Percentiles rank a stretch among this genome's conserved stretches.
Evolutionary conservation across 2,888 invertebrate genomes (phyloP).

Genomic region (Tubulanus polymorphus): DNA sequence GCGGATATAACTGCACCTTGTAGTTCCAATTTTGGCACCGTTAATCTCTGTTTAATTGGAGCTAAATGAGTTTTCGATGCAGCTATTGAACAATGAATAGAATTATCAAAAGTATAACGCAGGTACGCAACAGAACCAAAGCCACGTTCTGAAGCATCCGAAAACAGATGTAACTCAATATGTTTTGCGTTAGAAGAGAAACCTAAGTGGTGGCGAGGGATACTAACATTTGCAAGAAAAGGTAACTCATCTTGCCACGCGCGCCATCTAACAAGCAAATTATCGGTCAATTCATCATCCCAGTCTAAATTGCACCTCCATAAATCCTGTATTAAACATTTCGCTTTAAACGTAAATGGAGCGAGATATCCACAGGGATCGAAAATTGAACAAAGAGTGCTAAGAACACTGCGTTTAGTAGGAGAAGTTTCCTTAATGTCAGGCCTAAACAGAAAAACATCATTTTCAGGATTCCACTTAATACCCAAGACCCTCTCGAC

Average conservation of each 20-base stretch:
- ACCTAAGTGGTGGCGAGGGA: neutral
- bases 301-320: neutral
- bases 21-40: constrained; percentile 3
- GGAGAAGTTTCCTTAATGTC: neutral
- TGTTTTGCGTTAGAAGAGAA: neutral
- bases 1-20: constrained; percentile 1
- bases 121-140: constrained; percentile 4
- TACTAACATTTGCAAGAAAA: neutral
- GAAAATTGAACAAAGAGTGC: constrained; percentile 2
- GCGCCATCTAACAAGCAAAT: neutral
- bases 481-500: neutral
- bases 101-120: neutral
- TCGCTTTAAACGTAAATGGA: neutral
- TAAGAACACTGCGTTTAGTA: constrained; percentile 2
- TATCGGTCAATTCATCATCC: neutral
- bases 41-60: neutral
- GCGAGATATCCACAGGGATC: constrained; percentile 2
- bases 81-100: neutral
- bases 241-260: neutral
- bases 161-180: constrained; percentile 1
- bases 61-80: constrained; percentile 3
- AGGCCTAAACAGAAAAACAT: neutral
- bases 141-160: constrained; percentile 4
- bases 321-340: constrained; percentile 1
- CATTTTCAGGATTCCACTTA: neutral